phyloP scores from a whole-genome alignment of 2,797 vertebrate species.

The Phataginus tricuspis region DNA sequence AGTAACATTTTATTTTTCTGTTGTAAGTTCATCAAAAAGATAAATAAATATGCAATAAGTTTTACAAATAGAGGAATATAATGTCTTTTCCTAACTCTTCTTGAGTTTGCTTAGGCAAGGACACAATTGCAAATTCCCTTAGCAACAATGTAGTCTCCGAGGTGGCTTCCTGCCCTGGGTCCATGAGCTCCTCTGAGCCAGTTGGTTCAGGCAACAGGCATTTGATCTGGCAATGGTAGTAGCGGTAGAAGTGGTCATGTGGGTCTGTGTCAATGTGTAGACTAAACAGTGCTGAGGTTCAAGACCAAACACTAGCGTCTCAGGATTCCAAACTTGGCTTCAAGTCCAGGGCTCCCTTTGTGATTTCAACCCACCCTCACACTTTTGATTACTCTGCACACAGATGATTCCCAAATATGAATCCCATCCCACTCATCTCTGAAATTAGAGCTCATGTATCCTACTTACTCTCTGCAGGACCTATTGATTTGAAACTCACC shows the following conservation, averaged over 20 bases:
- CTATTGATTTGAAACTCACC: neutral
- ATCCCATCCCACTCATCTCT: neutral
- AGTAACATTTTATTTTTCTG: neutral
- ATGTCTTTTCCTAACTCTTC: neutral
- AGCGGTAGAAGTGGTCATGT: neutral
- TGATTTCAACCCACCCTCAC: neutral
- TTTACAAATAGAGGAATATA: conserved; percentile 15
- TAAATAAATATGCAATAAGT: neutral
- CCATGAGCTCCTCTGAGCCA: neutral
- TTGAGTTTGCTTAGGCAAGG: neutral
- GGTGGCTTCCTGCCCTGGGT: neutral
- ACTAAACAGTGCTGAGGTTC: neutral
- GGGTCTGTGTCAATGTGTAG: neutral
- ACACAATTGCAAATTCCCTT: neutral
- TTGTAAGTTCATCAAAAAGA: neutral
- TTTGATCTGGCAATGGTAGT: too few species aligned
- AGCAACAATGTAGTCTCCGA: neutral
- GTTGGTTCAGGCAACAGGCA: neutral
- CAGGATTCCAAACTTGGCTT: neutral
- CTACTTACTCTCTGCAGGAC: neutral
- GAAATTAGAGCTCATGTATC: neutral
- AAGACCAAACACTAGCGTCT: neutral
- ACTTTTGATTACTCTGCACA: neutral
- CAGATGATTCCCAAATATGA: neutral
- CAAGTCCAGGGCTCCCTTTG: neutral